Conservation (phyloP, 2,797 vertebrate genomes). For the Fundulus diaphanus region DNA sequence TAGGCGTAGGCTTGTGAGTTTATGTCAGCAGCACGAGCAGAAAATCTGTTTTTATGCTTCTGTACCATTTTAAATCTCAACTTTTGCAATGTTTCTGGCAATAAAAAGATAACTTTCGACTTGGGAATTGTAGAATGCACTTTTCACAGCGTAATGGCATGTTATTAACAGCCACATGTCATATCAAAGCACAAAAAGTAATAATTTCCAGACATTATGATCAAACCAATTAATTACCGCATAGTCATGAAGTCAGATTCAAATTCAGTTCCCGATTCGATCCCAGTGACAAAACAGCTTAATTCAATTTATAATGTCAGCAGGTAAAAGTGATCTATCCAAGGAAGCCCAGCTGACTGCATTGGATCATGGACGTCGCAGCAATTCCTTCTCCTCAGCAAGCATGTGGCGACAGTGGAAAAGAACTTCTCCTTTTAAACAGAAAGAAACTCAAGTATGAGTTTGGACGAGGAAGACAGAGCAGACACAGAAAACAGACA, state of each 20-base stretch:
- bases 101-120: not conserved
- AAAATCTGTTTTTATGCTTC: constrained; percentile 1
- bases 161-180: not conserved
- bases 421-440: not conserved
- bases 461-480: not conserved
- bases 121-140: not conserved
- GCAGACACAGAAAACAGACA: not conserved
- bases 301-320: not conserved
- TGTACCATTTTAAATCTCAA: not conserved
- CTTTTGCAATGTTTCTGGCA: not conserved
- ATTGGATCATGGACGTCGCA: not conserved
- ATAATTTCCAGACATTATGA: not conserved
- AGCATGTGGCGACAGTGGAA: not conserved
- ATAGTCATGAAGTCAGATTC: no score
- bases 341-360: not conserved
- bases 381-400: not conserved
- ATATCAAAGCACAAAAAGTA: no score
- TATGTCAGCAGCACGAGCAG: constrained; percentile 16
- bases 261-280: no score
- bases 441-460: not conserved
- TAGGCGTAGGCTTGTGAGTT: constrained; percentile 36
- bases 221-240: not conserved
- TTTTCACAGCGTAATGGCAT: not conserved
- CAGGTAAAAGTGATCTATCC: not conserved
- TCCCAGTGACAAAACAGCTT: not conserved